Base-by-base conservation (phyloP, 2,797 vertebrate genomes). In the Liparis tanakae region DNA sequence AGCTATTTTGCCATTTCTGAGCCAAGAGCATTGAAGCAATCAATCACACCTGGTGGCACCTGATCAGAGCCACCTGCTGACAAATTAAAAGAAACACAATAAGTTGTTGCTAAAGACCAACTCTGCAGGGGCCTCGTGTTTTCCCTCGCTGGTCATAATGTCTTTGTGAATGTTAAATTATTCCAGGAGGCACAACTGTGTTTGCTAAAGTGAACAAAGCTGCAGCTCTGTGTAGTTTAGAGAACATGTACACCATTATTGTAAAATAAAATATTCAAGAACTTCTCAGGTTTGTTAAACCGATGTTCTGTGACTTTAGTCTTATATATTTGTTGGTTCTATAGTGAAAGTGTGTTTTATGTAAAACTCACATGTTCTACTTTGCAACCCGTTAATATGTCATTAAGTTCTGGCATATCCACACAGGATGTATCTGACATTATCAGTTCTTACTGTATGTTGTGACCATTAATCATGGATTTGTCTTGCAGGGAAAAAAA, bases 401-500 rank as follows among this genome's bases (percentile, higher is more conserved):
- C 10, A 12, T 55, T 36, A 25, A 36, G 12, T 22, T 20, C 20
- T 61, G 7, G 18, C 5, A 67, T 17, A 59, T 39, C 14, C 3
- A 53, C 14, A 44, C 36, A 34, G 25, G 14, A 0, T 53, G 22
- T 36, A 1, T 17, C 17, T 1, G 15, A 33, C 3, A 30, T 61
- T 50, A 22, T 70, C 34, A 14, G 54, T 62, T 67, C 6, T 65
- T 25, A 25, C 39, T 44, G 25, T 36, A 36, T 37, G 4, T 22
- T 68, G 33, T 51, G 64, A 39, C 60, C 59, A 79, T 9, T 36
- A 22, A 13, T 61, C 10, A 53, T 65, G 10, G 33, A 63, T 37
- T 74, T 44, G 55, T 70, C 22, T 73, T 37, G 37, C 33, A 15
- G 34, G 33, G 9, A 71, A 8, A 50, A n/a, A 54, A 81, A 79